Evolutionary conservation across 2,797 vertebrate species (phyloP), one percentile per base, ranked within the genome.

Genomic region (Nothura maculosa): DNA sequence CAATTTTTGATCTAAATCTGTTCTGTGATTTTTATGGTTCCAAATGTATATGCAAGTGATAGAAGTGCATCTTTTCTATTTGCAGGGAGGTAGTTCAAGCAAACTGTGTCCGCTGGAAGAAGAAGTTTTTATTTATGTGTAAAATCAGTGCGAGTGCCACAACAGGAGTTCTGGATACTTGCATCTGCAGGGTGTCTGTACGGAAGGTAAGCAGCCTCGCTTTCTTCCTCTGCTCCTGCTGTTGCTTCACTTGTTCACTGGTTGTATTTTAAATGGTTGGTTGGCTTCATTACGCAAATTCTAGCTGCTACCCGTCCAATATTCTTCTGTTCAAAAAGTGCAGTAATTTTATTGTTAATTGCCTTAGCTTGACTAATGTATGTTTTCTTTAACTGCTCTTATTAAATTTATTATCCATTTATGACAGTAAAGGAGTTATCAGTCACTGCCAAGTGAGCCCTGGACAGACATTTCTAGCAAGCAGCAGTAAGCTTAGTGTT

Each of bases 61-160:
- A 14, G n/a, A 48, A 78, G 60, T 10, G 5, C 6, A 3, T 55
- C 24, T 48, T 61, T 84, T 88, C 13, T 55, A 4, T 85, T 76
- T 92, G 52, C 97, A 99, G 99, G 92, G 98, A 99, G 84, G 97
- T 98, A 4, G 99, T 99, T 52, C 99, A 99, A 79, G 99, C 98
- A 28, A 99, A 99, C 96, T 98, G 98, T 92, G 99, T 99, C 10
- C 98, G 84, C 94, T 99, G 99, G 99, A 99, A 95, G 95, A 99
- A 98, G 80, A 98, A 96, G 81, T 99, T 99, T 93, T 98, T 98
- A 7, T 99, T 99, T 85, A 97, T 98, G 93, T 99, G 99, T 96
- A 99, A 99, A 96, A 99, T 99, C 98, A 99, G 98, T 22, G 99
- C 99, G 82, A 99, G 97, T 43, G 98, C 99, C 24, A 96, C 98